Evolutionary conservation across 2,797 vertebrate species (phyloP), one percentile per base, ranked within the genome.

Genomic region (Lutjanus campechanus): DNA sequence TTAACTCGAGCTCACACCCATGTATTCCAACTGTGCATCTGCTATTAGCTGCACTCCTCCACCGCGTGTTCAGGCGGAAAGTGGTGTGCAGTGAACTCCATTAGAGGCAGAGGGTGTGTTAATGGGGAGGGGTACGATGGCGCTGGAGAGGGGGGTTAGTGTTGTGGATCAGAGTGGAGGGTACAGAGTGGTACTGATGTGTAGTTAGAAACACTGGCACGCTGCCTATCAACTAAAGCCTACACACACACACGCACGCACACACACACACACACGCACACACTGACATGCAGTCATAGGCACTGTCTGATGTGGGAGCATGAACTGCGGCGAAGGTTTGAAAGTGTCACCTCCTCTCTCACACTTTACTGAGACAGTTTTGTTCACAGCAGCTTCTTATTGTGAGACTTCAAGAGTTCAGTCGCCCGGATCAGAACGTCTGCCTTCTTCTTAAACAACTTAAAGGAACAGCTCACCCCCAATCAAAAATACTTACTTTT

Each of bases 1-100:
- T 94, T 94, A 93, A 89, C 87, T 90, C 53, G 0, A 73, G 83
- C 87, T 93, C 88, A 90, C 92, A 93, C 88, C 88, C 91, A 77
- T 94, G 92, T 93, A 90, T 85, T 91, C 88, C 81, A 68, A 85
- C 84, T 80, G 85, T 76, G 82, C 79, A 25, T 25, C 83, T 53
- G 75, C 90, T 91, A 89, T 93, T 93, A 92, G 86, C 81, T 64
- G 81, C 85, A 82, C 86, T 83, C 75, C 59, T 88, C 86, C 77
- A 65, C 80, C 12, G 76, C 22, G 66, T 83, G 79, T 82, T 92
- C 87, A 87, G 79, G 85, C 77, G 47, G 87, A 91, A 92, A 92
- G 84, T 88, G 86, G 79, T 83, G 79, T 47, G 77, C 74, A 71
- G 83, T 82, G 82, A 89, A 92, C 85, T 93, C 90, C 92, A 93